Evolutionary conservation across 2,113 vertebrate genomes (phyloP).

Genomic region (Petaurus breviceps): DNA sequence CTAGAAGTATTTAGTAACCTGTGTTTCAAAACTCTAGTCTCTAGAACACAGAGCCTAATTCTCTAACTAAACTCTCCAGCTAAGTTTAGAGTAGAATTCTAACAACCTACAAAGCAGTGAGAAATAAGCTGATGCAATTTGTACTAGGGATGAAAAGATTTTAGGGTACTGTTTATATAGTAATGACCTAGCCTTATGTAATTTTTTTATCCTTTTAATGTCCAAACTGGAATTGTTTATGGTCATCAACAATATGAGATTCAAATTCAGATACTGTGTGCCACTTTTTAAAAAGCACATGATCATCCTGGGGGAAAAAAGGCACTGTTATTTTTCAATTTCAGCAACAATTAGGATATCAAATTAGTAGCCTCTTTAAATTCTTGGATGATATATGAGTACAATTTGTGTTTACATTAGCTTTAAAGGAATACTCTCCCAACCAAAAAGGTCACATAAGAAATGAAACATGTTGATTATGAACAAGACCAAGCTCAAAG

Average conservation of each 20-base stretch:
- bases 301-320: constrained; percentile 69
- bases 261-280: constrained; percentile 67
- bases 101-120: background rate
- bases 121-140: background rate
- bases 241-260: constrained; percentile 72
- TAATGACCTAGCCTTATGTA: background rate
- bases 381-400: constrained; percentile 75
- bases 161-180: background rate
- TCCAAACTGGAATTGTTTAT: constrained; percentile 62
- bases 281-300: constrained; percentile 70
- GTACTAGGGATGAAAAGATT: background rate
- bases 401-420: constrained; percentile 79
- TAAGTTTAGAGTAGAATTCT: background rate
- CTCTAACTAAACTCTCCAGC: background rate
- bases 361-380: constrained; percentile 82
- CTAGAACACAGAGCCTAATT: background rate
- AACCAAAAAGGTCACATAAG: constrained; percentile 77
- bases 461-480: constrained; percentile 63
- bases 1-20: background rate
- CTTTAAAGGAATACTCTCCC: constrained; percentile 73
- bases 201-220: background rate
- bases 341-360: constrained; percentile 80
- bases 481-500: constrained; percentile 50
- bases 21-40: background rate
- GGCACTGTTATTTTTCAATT: constrained; percentile 77